A percentile compares a stretch with the other conserved stretches of the same genome.
These are phyloP conservation scores for Rhynchotus rufescens DNA, from an alignment of 2,797 vertebrate species.

Conservation along the genomic window DNA sequence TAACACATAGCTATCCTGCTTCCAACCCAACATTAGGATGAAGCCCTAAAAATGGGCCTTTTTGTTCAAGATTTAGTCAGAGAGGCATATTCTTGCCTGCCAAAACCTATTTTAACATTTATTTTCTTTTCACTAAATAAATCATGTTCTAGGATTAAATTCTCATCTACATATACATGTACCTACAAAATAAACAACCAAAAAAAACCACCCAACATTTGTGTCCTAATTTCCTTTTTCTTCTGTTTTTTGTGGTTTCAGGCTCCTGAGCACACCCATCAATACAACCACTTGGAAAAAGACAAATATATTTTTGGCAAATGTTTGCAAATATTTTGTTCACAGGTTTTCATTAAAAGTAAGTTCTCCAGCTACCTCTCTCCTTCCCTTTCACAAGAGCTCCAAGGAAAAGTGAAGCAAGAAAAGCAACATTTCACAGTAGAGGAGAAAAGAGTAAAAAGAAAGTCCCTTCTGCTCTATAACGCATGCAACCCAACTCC, in stretches of 20 bases:
- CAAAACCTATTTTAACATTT: background rate
- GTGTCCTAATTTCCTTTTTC: background rate
- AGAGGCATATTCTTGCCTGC: background rate
- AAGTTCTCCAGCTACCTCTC: background rate
- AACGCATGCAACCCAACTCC: background rate
- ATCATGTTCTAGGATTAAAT: background rate
- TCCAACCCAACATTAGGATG: background rate
- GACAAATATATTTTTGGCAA: background rate
- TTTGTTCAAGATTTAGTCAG: background rate
- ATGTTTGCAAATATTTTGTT: background rate
- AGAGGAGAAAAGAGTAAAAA: background rate
- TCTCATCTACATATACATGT: fast-evolving
- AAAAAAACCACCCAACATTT: background rate
- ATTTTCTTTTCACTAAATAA: background rate
- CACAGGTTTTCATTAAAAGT: background rate
- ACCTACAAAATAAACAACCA: background rate
- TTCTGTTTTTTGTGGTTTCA: background rate
- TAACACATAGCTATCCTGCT: background rate
- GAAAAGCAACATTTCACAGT: fast-evolving
- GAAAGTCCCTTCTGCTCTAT: background rate
- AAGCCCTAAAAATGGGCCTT: background rate
- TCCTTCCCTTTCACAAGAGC: background rate
- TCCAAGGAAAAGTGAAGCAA: background rate
- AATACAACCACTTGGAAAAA: background rate
- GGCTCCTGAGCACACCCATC: background rate